Conservation (phyloP, 2,797 vertebrate genomes). For the Danionella dracula region DNA sequence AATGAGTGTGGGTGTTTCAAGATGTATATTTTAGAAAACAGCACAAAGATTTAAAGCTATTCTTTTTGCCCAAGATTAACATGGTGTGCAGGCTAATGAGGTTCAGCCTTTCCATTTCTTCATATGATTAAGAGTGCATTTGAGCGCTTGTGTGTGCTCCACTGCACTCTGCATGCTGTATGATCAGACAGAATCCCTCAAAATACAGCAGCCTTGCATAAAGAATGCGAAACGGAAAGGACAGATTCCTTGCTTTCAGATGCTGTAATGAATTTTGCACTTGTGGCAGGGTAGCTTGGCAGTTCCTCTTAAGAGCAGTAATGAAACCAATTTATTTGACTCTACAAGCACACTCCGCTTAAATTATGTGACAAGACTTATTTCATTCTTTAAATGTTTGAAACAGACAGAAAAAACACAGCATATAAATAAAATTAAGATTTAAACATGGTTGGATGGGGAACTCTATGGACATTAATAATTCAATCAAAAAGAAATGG, state of each 20-base stretch:
- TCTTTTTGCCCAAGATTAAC: conserved; percentile 18
- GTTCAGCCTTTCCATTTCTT: conserved; percentile 6
- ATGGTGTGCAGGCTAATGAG: conserved; percentile 19
- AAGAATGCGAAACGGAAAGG: not conserved
- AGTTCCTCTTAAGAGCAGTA: conserved; percentile 37
- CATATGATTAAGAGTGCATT: conserved; percentile 23
- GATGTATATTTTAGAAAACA: conserved; percentile 13
- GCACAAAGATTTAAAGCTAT: conserved; percentile 20
- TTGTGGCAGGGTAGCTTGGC: conserved; percentile 19
- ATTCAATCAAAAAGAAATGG: conserved; percentile 43
- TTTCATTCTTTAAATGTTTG: conserved; percentile 15
- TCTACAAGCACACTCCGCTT: conserved; percentile 36
- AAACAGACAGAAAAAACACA: conserved; percentile 32
- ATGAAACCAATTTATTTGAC: conserved; percentile 46
- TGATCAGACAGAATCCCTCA: conserved; percentile 12
- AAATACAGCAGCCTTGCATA: not conserved
- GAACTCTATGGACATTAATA: conserved; percentile 50
- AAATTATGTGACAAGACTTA: conserved; percentile 38
- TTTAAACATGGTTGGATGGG: conserved; percentile 35
- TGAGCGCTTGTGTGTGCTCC: conserved; percentile 22
- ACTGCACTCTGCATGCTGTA: not conserved
- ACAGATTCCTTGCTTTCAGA: conserved; percentile 32
- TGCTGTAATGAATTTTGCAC: conserved; percentile 42
- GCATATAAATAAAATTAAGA: conserved; percentile 44
- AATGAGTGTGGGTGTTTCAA: not conserved